Base-by-base conservation (phyloP, 2,888 invertebrate species). In the Zygothrica quintamaculata region DNA sequence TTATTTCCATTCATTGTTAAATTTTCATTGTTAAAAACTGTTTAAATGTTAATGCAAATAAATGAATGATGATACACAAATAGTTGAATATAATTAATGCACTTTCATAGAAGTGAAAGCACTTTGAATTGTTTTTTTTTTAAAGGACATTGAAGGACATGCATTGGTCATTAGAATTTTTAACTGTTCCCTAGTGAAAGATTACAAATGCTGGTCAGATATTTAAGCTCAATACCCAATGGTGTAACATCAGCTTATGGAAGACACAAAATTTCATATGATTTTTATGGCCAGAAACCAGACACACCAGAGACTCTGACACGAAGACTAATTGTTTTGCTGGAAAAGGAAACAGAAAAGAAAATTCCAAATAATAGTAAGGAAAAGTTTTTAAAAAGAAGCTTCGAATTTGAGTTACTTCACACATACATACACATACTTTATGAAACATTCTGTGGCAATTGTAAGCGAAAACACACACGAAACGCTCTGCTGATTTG, bases 401-500 rank as follows among this genome's bases (percentile, higher is more conserved):
- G 2, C 2, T 22, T 22, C 18, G 18, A 3, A 11, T 29, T 39
- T 18, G 9, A 37, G 46, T 25, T 59, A 50, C 39, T 5, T 5
- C 18, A 22, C 18, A 22, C 2, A 22, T 22, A 22, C 18, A 3
- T 3, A 5, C 65, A 39, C 29, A 48, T 55, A 43, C 40, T 40
- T 25, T 55, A 52, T 36, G 52, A 31, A 22, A 33, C 39, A 18
- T 52, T 18, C 6, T 8, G 13, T 12, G 12, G 36, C 13, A 5
- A 4, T 13, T 13, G 13, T 18, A 48, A 34, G 39, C 15, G 13
- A 52, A 55, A 37, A n/a, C n/a, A n/a, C n/a, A n/a, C n/a, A n/a
- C n/a, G 37, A 68, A 68, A 74, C 74, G 77, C 76, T 69, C 51
- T 69, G 72, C 69, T 74, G 72, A 73, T 75, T 79, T 82, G 85